Conservation (phyloP, 2,113 vertebrate species). For the Mesembrinibis cayennensis region DNA sequence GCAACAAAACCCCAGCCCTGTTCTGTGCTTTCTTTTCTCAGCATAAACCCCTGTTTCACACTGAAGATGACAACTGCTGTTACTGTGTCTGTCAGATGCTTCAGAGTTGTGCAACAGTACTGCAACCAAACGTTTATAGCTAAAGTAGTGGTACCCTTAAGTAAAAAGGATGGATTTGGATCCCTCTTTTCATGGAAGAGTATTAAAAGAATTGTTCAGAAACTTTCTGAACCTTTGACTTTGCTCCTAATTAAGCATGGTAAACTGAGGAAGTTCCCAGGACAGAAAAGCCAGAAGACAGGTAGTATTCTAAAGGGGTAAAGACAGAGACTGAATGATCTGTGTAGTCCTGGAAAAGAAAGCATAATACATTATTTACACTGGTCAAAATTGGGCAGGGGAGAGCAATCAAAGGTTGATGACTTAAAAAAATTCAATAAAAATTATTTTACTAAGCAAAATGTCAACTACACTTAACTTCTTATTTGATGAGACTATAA, state of each 20-base stretch:
- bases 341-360: background rate
- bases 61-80: background rate
- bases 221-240: background rate
- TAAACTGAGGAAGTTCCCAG: background rate
- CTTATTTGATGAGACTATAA: background rate
- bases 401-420: background rate
- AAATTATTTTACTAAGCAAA: background rate
- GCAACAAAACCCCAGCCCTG: background rate
- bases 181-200: background rate
- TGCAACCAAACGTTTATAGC: background rate
- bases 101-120: background rate
- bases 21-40: background rate
- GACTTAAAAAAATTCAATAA: background rate
- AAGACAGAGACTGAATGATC: background rate
- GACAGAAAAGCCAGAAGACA: background rate
- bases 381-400: background rate
- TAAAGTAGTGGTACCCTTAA: background rate
- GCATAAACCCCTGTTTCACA: background rate
- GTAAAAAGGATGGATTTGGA: background rate
- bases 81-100: background rate
- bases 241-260: background rate
- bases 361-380: background rate
- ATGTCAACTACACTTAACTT: background rate
- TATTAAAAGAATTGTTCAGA: background rate
- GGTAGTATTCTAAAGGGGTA: background rate